Evolutionary conservation across 2,113 vertebrate species (phyloP).

Genomic region (Rissa tridactyla): DNA sequence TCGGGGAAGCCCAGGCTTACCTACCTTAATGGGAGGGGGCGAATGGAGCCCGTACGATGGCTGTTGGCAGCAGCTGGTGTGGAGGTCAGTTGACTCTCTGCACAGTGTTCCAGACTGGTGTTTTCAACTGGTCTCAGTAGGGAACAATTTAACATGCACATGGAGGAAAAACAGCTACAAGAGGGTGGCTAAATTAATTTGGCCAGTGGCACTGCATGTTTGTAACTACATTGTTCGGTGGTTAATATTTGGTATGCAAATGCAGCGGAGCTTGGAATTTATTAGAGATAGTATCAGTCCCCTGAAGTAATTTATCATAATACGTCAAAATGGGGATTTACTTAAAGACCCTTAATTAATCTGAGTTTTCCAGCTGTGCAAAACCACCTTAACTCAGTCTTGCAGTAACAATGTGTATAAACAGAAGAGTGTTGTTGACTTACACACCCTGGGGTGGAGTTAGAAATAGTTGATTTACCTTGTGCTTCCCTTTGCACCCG

Average conservation of each 20-base stretch:
- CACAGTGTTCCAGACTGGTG: background rate
- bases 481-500: background rate
- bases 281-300: background rate
- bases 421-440: background rate
- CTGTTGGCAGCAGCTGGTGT: conserved; percentile 82
- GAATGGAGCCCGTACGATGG: conserved; percentile 91
- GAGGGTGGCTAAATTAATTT: background rate
- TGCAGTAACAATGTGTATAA: background rate
- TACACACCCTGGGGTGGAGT: background rate
- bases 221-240: rapidly evolving
- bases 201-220: background rate
- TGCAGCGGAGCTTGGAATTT: background rate
- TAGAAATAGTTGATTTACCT: background rate
- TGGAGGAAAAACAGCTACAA: background rate
- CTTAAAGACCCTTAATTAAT: background rate
- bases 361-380: background rate
- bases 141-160: background rate
- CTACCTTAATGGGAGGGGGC: conserved; percentile 87
- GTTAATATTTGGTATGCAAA: background rate
- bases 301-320: background rate
- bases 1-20: conserved; percentile 78
- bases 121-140: background rate
- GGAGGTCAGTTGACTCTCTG: conserved; percentile 70
- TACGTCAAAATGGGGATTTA: background rate
- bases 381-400: background rate